Conservation (phyloP, 2,113 vertebrate species). For the Phalacrocorax pelagicus region DNA sequence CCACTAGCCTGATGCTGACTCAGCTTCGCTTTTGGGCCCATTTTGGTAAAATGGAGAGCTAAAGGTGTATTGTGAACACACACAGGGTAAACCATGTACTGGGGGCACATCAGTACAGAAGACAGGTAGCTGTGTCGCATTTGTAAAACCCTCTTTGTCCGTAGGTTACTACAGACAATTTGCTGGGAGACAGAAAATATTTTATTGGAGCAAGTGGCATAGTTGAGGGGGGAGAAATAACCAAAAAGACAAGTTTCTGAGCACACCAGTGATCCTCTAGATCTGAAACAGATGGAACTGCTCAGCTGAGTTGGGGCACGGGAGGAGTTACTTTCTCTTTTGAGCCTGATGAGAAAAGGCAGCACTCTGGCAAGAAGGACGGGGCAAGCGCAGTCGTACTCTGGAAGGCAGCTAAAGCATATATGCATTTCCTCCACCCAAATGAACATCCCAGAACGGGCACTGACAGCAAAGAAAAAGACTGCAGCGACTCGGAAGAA, state of each 20-base stretch:
- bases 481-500: neutral
- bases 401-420: neutral
- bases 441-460: neutral
- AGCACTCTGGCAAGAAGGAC: rapidly evolving
- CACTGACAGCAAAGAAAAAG: neutral
- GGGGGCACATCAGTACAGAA: neutral
- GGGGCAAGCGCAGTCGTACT: rapidly evolving
- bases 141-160: neutral
- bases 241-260: neutral
- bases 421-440: neutral
- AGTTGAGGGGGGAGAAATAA: neutral
- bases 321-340: neutral
- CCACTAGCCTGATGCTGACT: neutral
- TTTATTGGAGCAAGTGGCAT: neutral
- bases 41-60: neutral
- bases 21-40: neutral
- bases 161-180: neutral
- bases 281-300: neutral
- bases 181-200: neutral
- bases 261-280: neutral
- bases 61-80: neutral
- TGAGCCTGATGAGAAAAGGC: neutral
- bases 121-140: neutral
- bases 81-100: rapidly evolving
- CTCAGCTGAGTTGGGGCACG: neutral